Evolutionary conservation across 2,797 vertebrate species (phyloP).

Genomic region (Sebastes iracundus): DNA sequence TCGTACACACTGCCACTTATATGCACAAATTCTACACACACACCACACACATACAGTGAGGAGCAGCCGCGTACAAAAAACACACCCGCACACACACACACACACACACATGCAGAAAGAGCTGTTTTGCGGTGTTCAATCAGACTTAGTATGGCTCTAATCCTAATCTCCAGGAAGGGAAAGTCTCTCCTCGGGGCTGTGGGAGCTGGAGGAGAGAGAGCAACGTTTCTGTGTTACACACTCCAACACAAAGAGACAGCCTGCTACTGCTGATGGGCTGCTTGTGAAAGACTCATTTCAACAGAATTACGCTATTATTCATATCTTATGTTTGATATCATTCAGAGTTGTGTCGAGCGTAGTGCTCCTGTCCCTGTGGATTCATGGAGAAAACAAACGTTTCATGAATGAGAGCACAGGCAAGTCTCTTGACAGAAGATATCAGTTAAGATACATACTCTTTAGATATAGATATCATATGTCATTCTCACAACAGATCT

Average conservation of each 20-base stretch:
- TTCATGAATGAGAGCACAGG: slow-evolving; percentile 4
- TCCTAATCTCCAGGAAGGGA: slow-evolving; percentile 73
- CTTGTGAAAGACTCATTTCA: slow-evolving; percentile 42
- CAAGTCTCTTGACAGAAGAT: background rate
- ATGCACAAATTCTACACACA: background rate
- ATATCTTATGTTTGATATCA: slow-evolving; percentile 30
- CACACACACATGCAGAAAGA: slow-evolving; percentile 32
- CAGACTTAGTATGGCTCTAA: slow-evolving; percentile 75
- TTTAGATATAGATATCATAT: background rate
- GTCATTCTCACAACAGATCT: background rate
- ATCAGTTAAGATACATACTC: background rate
- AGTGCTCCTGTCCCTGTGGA: slow-evolving; percentile 7
- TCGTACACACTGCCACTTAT: background rate
- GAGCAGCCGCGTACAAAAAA: background rate
- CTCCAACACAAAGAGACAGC: slow-evolving; percentile 58
- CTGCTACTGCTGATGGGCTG: slow-evolving; percentile 37
- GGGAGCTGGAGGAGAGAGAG: slow-evolving; percentile 47
- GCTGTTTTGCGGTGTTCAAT: slow-evolving; percentile 67
- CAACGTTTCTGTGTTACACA: slow-evolving; percentile 45
- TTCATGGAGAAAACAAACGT: background rate
- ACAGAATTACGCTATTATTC: slow-evolving; percentile 41
- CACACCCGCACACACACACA: background rate
- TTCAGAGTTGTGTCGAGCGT: slow-evolving; percentile 9
- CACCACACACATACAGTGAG: background rate
- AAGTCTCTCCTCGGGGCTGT: slow-evolving; percentile 62